These are phyloP conservation scores for Regulus satrapa DNA, from an alignment of 2,113 vertebrate species.

Conservation along the genomic window DNA sequence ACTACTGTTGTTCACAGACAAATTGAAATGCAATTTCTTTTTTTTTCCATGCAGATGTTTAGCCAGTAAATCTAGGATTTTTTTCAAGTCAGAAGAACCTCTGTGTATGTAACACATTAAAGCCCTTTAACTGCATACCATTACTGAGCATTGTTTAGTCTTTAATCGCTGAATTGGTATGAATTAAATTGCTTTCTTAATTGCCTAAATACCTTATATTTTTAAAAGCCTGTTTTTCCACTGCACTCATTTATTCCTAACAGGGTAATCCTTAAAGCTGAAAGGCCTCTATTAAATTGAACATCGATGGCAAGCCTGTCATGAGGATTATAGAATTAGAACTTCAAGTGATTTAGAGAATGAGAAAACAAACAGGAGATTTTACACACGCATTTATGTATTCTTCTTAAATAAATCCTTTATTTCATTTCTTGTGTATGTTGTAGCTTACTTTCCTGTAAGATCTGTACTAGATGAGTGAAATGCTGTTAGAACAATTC, in stretches of 20 bases:
- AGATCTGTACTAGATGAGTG: neutral
- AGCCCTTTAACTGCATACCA: conserved; percentile 5
- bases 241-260: conserved; percentile 67
- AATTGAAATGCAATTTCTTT: conserved; percentile 54
- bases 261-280: conserved; percentile 65
- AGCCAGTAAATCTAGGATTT: neutral
- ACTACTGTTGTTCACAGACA: conserved; percentile 26
- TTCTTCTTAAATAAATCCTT: conserved; percentile 69
- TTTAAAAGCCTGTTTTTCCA: conserved; percentile 55
- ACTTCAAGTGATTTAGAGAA: conserved; percentile 53
- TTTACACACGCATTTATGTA: conserved; percentile 37
- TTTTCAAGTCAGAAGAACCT: neutral
- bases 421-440: conserved; percentile 58
- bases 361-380: conserved; percentile 62
- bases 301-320: conserved; percentile 61
- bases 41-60: conserved; percentile 24
- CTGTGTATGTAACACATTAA: neutral
- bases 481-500: neutral
- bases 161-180: conserved; percentile 42
- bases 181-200: conserved; percentile 65
- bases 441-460: neutral
- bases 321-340: conserved; percentile 71
- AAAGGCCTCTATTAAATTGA: conserved; percentile 67
- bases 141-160: conserved; percentile 27
- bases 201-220: conserved; percentile 62